Evolutionary conservation across 2,888 invertebrate species (phyloP).

Genomic region (Tinea semifulvella): DNA sequence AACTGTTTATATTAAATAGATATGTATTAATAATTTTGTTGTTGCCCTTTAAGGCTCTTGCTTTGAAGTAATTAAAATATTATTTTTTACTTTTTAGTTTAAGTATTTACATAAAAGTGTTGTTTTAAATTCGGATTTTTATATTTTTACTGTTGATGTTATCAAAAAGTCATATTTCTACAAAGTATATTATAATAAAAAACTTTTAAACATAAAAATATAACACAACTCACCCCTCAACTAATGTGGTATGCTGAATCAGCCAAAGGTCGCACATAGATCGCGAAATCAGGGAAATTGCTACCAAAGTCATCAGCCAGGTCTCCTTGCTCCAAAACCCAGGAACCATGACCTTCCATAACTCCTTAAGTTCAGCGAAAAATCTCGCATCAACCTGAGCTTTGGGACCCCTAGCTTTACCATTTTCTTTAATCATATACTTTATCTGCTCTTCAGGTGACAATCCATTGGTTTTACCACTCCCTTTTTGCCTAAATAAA

Average conservation of each 20-base stretch:
- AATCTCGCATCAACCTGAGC: constrained; percentile 82
- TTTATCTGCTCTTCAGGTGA: constrained; percentile 77
- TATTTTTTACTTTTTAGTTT: too few species aligned
- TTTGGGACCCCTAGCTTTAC: constrained; percentile 65
- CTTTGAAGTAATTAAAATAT: too few species aligned
- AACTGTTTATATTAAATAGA: too few species aligned
- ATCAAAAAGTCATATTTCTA: too few species aligned
- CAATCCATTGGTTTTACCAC: constrained; percentile 20
- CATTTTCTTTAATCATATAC: constrained; percentile 80
- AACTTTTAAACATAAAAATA: too few species aligned
- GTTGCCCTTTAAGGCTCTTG: too few species aligned
- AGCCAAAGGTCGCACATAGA: constrained; percentile 98
- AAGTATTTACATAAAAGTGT: too few species aligned
- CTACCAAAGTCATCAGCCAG: constrained; percentile 77
- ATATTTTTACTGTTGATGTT: too few species aligned
- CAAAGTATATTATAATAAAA: too few species aligned
- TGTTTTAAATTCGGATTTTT: too few species aligned
- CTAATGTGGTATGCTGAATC: constrained; percentile 91
- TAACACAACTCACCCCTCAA: constrained; percentile 82
- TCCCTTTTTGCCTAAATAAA: too few species aligned
- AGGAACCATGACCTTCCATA: constrained; percentile 83
- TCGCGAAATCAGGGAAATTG: constrained; percentile 82
- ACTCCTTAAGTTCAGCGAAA: constrained; percentile 71
- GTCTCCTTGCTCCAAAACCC: constrained; percentile 80
- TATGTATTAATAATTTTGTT: too few species aligned